Base-by-base conservation (phyloP, 2,113 vertebrate genomes). In the Puffinus mauretanicus region DNA sequence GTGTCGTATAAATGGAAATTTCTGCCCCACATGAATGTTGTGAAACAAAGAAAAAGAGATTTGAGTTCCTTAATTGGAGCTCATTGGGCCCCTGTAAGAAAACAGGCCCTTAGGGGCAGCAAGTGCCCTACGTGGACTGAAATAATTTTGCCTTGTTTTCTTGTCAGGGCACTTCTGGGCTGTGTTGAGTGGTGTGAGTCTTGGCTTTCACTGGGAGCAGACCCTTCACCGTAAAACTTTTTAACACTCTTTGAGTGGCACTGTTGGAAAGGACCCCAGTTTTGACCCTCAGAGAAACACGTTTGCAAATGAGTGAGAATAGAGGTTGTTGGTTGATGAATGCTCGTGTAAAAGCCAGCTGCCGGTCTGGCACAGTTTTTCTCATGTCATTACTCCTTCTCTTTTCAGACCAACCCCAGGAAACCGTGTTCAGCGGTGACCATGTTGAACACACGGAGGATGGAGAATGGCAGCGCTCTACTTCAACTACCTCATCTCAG, bases 401-500 rank as follows among this genome's bases (percentile, higher is more conserved):
- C 71, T 94, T 93, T 95, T 65, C 95, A 99, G 99, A 99, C 86
- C 98, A 98, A 76, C 98, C 98, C 96, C 97, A 95, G 92, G 98
- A 98, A 88, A 98, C 98, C 29, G 98, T 98, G 95, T 98, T 98
- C 96, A 97, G 96, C 67, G 78, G 97, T 70, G 99, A 99, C 82
- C 97, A 92, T 25, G 98, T 98, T 87, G 98, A 98, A 65, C 97
- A 97, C 34, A 96, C 95, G 3, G 98, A 98, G 94, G 98, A 99
- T 95, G 97, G 98, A 97, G 99, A 98, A 95, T 98, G 97, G 98
- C 99, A 98, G 89, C 98, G 98, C 97, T 99, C 98, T 98, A 99
- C 86, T 97, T 98, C 98, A 98, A 99, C 99, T 98, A 99, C 99
- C 98, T 99, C 99, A 98, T 99, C 98, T 96, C 98, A 98, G 88